A percentile compares a stretch with the other conserved stretches of the same genome.
Evolutionary conservation across 2,797 vertebrate genomes (phyloP).

Genomic region (Clarias platycephalus): DNA sequence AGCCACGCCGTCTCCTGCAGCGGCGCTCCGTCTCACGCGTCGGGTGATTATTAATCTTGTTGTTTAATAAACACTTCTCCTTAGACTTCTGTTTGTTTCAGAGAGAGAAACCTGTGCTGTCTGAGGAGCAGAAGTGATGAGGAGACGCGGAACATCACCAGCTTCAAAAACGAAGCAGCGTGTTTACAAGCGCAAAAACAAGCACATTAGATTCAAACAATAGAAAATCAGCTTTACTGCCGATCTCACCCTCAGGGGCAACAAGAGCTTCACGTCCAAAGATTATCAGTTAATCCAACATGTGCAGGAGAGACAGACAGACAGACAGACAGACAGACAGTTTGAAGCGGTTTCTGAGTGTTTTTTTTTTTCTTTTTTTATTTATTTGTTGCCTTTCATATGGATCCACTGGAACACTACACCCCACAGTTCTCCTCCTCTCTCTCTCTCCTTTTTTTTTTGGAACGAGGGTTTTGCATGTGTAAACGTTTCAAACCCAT

Average conservation of each 20-base stretch:
- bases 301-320: constrained; percentile 69
- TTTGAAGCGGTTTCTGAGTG: constrained; percentile 59
- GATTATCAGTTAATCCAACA: constrained; percentile 87
- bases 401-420: constrained; percentile 78
- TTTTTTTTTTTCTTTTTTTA: constrained; percentile 64
- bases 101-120: neutral
- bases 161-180: constrained; percentile 63
- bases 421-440: constrained; percentile 34
- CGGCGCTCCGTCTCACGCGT: neutral
- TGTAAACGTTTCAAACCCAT: constrained; percentile 82
- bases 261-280: constrained; percentile 81
- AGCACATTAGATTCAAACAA: constrained; percentile 78
- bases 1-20: neutral
- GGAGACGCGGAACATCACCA: constrained; percentile 50
- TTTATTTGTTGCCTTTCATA: constrained; percentile 83
- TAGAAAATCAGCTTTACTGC: constrained; percentile 63
- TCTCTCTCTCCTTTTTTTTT: constrained; percentile 66
- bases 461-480: constrained; percentile 58
- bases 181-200: constrained; percentile 80
- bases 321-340: neutral
- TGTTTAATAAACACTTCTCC: neutral
- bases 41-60: neutral
- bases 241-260: constrained; percentile 69
- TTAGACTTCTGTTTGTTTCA: neutral
- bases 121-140: neutral